Base-by-base conservation (phyloP, 2,888 invertebrate species). In the Tenthredo mesomela region DNA sequence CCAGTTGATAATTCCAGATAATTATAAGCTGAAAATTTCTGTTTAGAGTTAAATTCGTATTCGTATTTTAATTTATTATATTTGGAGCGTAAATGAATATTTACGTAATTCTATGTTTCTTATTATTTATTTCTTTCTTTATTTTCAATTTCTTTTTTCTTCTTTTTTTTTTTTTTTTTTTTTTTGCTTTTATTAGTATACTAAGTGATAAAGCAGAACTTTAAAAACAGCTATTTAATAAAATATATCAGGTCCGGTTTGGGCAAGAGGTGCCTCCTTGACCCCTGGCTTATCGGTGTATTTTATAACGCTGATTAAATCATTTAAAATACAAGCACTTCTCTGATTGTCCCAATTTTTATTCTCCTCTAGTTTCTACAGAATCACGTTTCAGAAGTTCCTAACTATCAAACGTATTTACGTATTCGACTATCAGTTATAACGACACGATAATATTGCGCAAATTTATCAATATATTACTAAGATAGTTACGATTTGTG, bases 221-320 rank as follows among this genome's bases (percentile, higher is more conserved):
- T 67, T 67, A 7, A 67, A 67, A 67, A 67, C 25, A 33, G 6
- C 18, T 15, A 33, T 33, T 4, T 33, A 33, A 67, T 33, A 33
- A 67, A 67, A 67, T 67, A 33, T 67, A 33, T 67, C 33, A 50
- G 18, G 4, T 67, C 9, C 15, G 47, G 29, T 82, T 82, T 82
- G 12, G 82, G 82, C 43, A 18, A 82, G 67, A 82, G 82, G 82
- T 12, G 43, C 18, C 67, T 82, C 82, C 82, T 82, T 82, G 82
- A 82, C 82, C 82, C 70, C 47, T 2, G 67, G 29, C 67, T 82
- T 82, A 82, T 82, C 82, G 18, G 18, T n/a, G 21, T 33, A 40
- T 47, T 82, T 50, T 21, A 82, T 67, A 33, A 25, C 82, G 21
- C 12, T 67, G 82, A 82, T 82, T 82, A 82, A 82, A 82, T 67